phyloP scores from a whole-genome alignment of 2,888 invertebrate species.

The Dendrolimus pini region DNA sequence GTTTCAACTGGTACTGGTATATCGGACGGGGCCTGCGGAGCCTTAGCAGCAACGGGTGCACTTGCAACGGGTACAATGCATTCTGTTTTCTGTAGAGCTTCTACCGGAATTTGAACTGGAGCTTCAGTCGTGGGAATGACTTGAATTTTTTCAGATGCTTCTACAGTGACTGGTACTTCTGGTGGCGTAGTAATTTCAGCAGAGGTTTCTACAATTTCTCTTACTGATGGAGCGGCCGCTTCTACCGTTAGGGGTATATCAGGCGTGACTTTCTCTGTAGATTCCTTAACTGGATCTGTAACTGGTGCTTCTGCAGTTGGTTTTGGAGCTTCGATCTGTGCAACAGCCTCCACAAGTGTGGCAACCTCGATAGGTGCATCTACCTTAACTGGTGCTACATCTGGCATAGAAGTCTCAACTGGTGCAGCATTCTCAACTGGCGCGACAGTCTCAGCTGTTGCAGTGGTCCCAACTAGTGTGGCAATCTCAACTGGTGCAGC shows the following conservation, averaged over 20 bases:
- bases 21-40: not conserved
- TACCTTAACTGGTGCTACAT: too few relatives aligned
- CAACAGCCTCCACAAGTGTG: constrained; percentile 10
- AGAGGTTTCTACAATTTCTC: not conserved
- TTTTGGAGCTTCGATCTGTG: constrained; percentile 9
- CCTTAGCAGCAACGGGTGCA: not conserved
- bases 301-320: not conserved
- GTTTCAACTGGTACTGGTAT: constrained; percentile 13
- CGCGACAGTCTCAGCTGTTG: constrained; percentile 11
- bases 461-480: constrained; percentile 10
- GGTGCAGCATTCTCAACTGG: constrained; percentile 15
- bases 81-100: not conserved
- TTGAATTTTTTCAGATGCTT: not conserved
- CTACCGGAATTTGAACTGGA: constrained; percentile 9
- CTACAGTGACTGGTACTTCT: not conserved
- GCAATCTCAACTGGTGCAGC: not conserved
- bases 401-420: not conserved
- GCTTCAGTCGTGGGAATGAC: constrained; percentile 7
- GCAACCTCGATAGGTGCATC: constrained; percentile 4
- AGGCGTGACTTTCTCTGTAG: not conserved
- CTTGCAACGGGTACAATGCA: not conserved
- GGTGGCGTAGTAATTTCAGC: not conserved
- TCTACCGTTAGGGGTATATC: not conserved
- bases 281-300: not conserved
- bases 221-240: not conserved